Conservation (phyloP, 2,888 invertebrate genomes). For the Trichacis sp. region DNA sequence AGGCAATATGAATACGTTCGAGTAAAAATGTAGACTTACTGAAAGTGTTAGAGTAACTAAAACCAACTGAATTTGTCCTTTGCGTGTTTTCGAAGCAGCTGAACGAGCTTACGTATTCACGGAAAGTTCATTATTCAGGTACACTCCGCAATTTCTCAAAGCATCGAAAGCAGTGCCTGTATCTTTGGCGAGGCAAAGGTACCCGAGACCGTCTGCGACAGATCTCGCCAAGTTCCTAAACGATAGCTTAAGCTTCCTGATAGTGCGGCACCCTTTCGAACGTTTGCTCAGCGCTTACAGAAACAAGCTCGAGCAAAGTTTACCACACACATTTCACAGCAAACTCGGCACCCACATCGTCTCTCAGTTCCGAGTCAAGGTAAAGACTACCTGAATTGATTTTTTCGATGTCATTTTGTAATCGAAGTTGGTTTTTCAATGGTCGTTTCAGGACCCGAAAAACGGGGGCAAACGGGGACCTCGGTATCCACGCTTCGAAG, state of each 20-base stretch:
- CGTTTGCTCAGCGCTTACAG: conserved; percentile 84
- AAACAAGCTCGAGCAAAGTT: conserved; percentile 86
- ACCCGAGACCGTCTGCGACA: conserved; percentile 80
- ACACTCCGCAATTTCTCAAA: conserved; percentile 81
- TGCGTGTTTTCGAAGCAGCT: too few relatives aligned
- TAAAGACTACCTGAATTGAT: too few relatives aligned
- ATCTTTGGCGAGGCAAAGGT: conserved; percentile 82
- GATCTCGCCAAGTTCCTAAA: conserved; percentile 80
- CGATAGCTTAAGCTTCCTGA: conserved; percentile 83
- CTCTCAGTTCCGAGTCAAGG: conserved; percentile 77
- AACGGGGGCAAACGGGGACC: conserved; percentile 67
- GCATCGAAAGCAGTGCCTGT: conserved; percentile 83
- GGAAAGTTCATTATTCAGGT: conserved; percentile 65
- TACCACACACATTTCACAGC: conserved; percentile 85
- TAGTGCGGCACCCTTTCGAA: conserved; percentile 86
- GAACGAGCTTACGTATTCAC: neutral
- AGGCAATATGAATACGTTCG: too few relatives aligned
- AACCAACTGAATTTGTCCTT: too few relatives aligned
- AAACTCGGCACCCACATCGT: conserved; percentile 84
- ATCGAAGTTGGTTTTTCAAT: too few relatives aligned
- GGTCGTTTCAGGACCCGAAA: conserved; percentile 54
- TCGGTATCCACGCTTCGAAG: conserved; percentile 82
- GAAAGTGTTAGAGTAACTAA: too few relatives aligned
- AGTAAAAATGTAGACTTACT: too few relatives aligned
- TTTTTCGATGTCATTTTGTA: too few relatives aligned